A percentile compares a stretch with the other conserved stretches of the same genome.
phyloP scores from a whole-genome alignment of 2,888 invertebrate species.

The Podotricha telesiphe region DNA sequence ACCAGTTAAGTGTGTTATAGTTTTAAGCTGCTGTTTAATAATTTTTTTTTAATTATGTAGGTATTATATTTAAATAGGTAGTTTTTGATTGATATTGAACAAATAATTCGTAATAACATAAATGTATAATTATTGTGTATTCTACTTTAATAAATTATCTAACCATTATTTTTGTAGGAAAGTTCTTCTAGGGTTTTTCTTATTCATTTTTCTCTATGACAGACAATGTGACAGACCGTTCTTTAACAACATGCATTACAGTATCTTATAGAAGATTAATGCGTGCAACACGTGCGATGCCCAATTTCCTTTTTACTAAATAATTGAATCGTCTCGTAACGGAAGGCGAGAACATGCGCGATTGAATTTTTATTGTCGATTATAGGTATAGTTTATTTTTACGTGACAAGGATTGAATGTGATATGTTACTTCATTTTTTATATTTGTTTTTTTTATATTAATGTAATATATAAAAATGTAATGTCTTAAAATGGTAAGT shows the following conservation, averaged over 20 bases:
- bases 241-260: background rate
- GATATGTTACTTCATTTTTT: background rate
- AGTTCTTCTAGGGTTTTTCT: background rate
- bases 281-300: constrained; percentile 59
- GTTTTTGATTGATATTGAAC: no score
- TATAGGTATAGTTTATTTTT: constrained; percentile 31
- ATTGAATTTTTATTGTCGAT: constrained; percentile 44
- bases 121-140: no score
- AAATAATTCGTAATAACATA: no score
- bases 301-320: constrained; percentile 61
- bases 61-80: no score
- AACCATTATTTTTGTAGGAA: background rate
- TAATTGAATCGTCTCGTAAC: constrained; percentile 45
- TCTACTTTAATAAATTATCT: no score
- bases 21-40: background rate
- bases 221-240: background rate
- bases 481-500: no score
- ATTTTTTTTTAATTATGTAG: background rate
- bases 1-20: background rate
- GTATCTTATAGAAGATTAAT: constrained; percentile 21
- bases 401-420: background rate
- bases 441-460: background rate
- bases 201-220: background rate
- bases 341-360: constrained; percentile 49
- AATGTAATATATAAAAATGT: background rate